Percentiles rank a stretch among this genome's conserved stretches.
These are phyloP conservation scores for Gymnodraco acuticeps DNA, from an alignment of 2,797 vertebrate species.

Conservation along the genomic window DNA sequence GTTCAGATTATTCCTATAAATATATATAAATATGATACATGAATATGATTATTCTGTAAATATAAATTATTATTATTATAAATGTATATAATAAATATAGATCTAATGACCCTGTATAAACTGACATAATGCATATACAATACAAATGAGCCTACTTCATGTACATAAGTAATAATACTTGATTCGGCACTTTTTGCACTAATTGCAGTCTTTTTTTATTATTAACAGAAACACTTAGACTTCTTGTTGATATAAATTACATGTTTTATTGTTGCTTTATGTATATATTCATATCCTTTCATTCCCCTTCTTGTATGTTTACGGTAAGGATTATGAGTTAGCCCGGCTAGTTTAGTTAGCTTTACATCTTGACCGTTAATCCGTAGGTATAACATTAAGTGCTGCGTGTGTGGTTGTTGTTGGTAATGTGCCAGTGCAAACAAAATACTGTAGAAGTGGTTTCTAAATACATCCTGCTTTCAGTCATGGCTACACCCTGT, in stretches of 20 bases:
- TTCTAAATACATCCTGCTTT: background rate
- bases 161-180: background rate
- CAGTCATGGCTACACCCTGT: conserved; percentile 9
- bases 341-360: background rate
- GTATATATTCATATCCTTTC: background rate
- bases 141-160: no score
- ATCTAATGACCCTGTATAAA: no score
- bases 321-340: background rate
- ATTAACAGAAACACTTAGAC: background rate
- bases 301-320: background rate
- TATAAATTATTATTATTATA: background rate
- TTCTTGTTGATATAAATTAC: background rate
- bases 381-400: background rate
- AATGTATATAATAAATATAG: no score
- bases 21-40: no score
- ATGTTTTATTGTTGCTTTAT: background rate
- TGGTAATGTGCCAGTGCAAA: background rate
- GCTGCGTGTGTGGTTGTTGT: background rate
- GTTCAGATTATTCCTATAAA: no score
- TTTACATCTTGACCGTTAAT: background rate
- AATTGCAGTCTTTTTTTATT: background rate
- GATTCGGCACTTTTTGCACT: background rate
- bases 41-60: no score
- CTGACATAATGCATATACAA: no score
- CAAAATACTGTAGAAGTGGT: conserved; percentile 13